phyloP scores from a whole-genome alignment of 2,888 invertebrate genomes.

The Ochropacha duplaris region DNA sequence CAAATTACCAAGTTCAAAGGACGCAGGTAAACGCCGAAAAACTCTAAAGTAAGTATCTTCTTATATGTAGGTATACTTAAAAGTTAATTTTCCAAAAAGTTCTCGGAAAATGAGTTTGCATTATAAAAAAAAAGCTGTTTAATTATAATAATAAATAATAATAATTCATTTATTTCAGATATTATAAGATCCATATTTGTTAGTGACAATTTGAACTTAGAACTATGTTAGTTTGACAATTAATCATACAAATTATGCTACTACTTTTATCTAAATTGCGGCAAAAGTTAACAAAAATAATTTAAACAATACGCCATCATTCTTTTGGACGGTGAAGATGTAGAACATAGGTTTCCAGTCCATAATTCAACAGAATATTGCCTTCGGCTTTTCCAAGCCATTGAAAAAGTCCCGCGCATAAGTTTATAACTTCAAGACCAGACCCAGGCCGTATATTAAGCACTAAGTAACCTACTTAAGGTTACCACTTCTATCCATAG shows the following conservation, averaged over 20 bases:
- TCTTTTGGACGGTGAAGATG: no score
- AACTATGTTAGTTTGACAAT: no score
- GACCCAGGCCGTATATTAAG: neutral
- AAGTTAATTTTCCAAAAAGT: conserved; percentile 1
- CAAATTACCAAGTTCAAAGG: neutral
- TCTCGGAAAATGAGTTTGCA: neutral
- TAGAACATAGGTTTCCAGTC: neutral
- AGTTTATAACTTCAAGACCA: neutral
- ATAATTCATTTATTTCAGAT: no score
- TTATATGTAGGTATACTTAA: neutral
- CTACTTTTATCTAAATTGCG: no score
- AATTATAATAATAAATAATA: no score
- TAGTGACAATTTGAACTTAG: no score
- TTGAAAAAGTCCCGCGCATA: neutral
- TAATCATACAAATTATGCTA: no score
- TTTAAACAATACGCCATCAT: no score
- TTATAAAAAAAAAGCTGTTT: neutral
- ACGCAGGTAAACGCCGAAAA: neutral
- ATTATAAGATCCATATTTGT: no score
- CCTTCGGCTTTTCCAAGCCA: neutral
- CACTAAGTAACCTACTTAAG: neutral
- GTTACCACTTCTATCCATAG: neutral
- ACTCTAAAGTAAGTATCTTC: neutral
- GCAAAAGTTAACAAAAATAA: no score
- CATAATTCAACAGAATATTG: neutral